Base-by-base conservation (phyloP, 2,888 invertebrate species). In the Cryptocephalus primarius region DNA sequence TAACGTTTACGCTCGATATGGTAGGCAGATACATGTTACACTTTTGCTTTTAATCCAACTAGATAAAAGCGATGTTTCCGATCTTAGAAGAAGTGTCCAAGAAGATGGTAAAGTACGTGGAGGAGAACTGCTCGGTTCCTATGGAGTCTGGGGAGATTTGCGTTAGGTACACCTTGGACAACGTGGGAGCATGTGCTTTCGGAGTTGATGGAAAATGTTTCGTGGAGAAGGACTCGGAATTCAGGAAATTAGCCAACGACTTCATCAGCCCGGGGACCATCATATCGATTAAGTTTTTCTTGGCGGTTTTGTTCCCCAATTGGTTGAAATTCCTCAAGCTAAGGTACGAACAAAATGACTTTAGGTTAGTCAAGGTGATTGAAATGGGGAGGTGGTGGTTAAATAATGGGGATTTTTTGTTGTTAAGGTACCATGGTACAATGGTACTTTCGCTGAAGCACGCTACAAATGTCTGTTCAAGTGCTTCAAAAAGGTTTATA, bases 31-130 rank as follows among this genome's bases (percentile, higher is more conserved):
- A 22, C 6, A 22, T 22, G 2, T 22, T 22, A 22, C 2, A 4
- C 22, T 2, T 6, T 22, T 22, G 22, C 22, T 2, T 22, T 22
- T 6, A 22, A 22, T 22, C 22, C 22, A 22, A 59, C 39, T 33
- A 65, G 64, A 66, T 72, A 34, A 77, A 75, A 52, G 60, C 70
- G 0, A 71, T 75, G 54, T 74, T 73, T 48, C 68, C 72, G 0
- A 61, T 75, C 6, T 69, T 77, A 8, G 59, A 63, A 13, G 65
- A 71, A 13, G 72, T 75, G 8, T 66, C 70, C 9, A 52, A 50
- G 6, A 62, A 58, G 50, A 48, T 62, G 13, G 54, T 52, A 32
- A 57, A 57, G 11, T 47, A 51, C 12, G 31, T 42, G 12, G 9
- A 33, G 10, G 10, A 32, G 12, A 22, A 22, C 9, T 31, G 31